Evolutionary conservation across 1,140 invertebrate genomes (phyloP).

Genomic region (Lepidurus couesii): DNA sequence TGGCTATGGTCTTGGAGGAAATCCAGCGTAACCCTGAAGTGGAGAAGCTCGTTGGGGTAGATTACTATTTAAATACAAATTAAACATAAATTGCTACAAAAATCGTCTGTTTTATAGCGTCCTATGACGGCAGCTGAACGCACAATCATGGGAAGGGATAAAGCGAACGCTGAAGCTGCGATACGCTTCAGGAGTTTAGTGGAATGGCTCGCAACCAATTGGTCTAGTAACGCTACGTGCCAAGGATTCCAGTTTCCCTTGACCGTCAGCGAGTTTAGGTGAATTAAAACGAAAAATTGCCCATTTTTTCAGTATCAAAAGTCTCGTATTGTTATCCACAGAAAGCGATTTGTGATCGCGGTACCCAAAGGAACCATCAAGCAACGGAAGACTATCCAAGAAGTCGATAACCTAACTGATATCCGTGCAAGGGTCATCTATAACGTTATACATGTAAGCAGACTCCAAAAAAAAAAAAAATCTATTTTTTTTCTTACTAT

Average conservation of each 20-base stretch:
- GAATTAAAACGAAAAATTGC: no score
- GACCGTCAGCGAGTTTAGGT: not conserved
- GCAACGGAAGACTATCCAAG: conserved; percentile 36
- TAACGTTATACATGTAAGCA: conserved; percentile 41
- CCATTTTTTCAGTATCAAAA: no score
- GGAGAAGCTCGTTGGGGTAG: conserved; percentile 43
- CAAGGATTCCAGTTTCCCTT: not conserved
- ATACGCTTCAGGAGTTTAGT: not conserved
- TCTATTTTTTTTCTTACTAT: no score
- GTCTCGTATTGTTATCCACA: not conserved
- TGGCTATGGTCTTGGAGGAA: conserved; percentile 56
- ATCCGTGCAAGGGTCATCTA: conserved; percentile 42
- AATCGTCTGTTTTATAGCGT: not conserved
- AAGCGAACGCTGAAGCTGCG: not conserved
- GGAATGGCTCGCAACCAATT: not conserved
- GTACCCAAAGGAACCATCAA: conserved; percentile 31
- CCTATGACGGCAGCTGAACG: conserved; percentile 23
- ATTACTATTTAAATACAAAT: not conserved
- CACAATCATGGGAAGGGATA: conserved; percentile 21
- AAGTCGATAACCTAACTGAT: conserved; percentile 42
- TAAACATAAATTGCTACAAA: not conserved
- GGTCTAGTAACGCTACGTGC: not conserved
- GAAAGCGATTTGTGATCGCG: conserved; percentile 37
- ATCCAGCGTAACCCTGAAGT: conserved; percentile 53
- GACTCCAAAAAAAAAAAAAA: not conserved